These are phyloP conservation scores for Thera obeliscata DNA, from an alignment of 2,888 invertebrate genomes.

Conservation along the genomic window DNA sequence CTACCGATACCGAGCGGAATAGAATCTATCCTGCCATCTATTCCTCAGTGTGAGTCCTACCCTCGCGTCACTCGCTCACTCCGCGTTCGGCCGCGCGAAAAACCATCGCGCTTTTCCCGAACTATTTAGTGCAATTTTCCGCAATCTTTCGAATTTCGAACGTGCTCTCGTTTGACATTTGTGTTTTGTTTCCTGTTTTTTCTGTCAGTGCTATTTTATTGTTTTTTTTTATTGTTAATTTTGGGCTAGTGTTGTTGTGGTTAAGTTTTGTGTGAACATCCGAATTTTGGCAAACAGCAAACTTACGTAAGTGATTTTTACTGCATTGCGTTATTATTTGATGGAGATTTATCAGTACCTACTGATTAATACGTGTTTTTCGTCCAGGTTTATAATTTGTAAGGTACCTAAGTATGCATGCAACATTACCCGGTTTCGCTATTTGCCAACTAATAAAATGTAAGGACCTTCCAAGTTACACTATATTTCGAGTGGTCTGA, in stretches of 20 bases:
- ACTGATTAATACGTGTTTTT: neutral
- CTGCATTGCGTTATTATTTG: constrained; percentile 74
- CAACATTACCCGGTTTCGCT: neutral
- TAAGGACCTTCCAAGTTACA: neutral
- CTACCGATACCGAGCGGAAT: constrained; percentile 40
- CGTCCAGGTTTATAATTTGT: neutral
- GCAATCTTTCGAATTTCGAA: constrained; percentile 51
- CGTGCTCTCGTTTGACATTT: constrained; percentile 50
- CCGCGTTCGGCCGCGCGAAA: constrained; percentile 42
- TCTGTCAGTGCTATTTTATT: constrained; percentile 45
- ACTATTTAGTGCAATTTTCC: constrained; percentile 68
- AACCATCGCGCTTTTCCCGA: constrained; percentile 63
- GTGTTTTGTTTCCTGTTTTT: constrained; percentile 47
- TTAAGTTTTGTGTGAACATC: constrained; percentile 53
- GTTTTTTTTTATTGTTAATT: constrained; percentile 50
- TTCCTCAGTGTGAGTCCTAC: constrained; percentile 63
- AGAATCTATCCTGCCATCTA: constrained; percentile 41
- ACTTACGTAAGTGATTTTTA: constrained; percentile 80
- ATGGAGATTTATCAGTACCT: neutral
- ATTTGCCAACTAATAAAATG: neutral
- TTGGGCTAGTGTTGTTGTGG: constrained; percentile 56
- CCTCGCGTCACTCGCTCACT: constrained; percentile 52
- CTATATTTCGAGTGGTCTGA: neutral
- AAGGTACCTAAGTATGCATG: neutral
- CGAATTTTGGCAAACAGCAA: constrained; percentile 63